Evolutionary conservation across 2,113 vertebrate genomes (phyloP).

Genomic region (Cyphomyrus discorhynchus): DNA sequence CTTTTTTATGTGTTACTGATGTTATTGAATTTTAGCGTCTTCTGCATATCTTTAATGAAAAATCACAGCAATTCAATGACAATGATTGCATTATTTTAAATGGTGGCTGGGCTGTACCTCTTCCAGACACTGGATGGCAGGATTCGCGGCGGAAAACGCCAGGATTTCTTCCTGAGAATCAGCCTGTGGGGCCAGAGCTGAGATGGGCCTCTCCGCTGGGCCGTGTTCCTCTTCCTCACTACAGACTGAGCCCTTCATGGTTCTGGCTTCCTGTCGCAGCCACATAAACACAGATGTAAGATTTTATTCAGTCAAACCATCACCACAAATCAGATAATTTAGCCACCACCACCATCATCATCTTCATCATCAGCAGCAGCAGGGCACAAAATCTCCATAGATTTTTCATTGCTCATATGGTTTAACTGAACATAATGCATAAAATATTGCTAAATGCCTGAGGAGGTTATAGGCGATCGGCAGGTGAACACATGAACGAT

Average conservation of each 20-base stretch:
- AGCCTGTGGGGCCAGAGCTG: conserved; percentile 48
- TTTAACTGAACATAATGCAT: background rate
- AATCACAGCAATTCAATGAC: background rate
- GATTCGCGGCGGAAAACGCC: conserved; percentile 46
- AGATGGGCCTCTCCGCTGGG: conserved; percentile 35
- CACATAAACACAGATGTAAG: conserved; percentile 15
- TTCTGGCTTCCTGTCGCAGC: conserved; percentile 47
- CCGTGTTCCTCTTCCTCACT: conserved; percentile 30
- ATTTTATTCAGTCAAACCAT: background rate
- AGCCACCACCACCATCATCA: background rate
- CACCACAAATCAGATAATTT: background rate
- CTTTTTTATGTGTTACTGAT: conserved; percentile 6
- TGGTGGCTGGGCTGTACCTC: conserved; percentile 61
- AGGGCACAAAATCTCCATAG: background rate
- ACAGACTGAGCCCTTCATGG: conserved; percentile 54
- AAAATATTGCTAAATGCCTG: background rate
- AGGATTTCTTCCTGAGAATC: conserved; percentile 48
- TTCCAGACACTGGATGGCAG: conserved; percentile 69
- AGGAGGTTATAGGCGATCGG: background rate
- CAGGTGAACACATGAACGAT: background rate
- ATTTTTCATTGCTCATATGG: background rate
- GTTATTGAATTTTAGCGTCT: background rate
- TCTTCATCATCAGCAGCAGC: background rate
- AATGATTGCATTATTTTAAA: background rate
- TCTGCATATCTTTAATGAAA: background rate